Evolutionary conservation across 2,113 vertebrate species (phyloP), one percentile per base, ranked within the genome.

Genomic region (Oryzias javanicus): DNA sequence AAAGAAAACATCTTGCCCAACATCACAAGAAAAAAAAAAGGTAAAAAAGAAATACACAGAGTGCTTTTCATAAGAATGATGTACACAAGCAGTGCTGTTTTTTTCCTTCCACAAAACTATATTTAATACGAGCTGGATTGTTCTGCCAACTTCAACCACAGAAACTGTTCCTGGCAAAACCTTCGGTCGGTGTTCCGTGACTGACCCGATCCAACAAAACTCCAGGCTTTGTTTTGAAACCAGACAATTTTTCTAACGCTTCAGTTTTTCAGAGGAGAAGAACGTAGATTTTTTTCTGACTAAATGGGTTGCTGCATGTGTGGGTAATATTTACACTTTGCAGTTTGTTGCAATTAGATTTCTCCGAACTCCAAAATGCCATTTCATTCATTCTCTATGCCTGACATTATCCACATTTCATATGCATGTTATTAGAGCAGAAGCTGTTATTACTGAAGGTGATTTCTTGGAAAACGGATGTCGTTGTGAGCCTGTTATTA

Each of bases 141-240:
- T 65, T 69, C 40, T 22, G 56, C 64, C 70, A 69, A 55, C 47
- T 69, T 48, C 40, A 57, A 77, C 72, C 56, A 41, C 67, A 63
- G 14, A 6, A 5, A 14, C 5, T 17, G 52, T 66, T 65, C 10
- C 44, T 45, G 65, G 57, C 65, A 78, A 60, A 49, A 53, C 44
- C 4, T 51, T 74, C 57, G 35, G 35, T 69, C 24, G 25, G 14
- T 49, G 24, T 40, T 64, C 29, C 55, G 57, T 54, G 57, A 20
- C 24, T 20, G 16, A 49, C 19, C 29, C 48, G 40, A 69, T 51
- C 27, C 15, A 51, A 27, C 20, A 56, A 45, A 35, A 78, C 18
- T 49, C 41, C 46, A 47, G 1, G 5, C 47, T 52, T 64, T 68
- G 10, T 50, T 55, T 27, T 49, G 35, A 35, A 60, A 67, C 18